Base-by-base conservation (phyloP, 2,113 vertebrate genomes). In the Eublepharis macularius region DNA sequence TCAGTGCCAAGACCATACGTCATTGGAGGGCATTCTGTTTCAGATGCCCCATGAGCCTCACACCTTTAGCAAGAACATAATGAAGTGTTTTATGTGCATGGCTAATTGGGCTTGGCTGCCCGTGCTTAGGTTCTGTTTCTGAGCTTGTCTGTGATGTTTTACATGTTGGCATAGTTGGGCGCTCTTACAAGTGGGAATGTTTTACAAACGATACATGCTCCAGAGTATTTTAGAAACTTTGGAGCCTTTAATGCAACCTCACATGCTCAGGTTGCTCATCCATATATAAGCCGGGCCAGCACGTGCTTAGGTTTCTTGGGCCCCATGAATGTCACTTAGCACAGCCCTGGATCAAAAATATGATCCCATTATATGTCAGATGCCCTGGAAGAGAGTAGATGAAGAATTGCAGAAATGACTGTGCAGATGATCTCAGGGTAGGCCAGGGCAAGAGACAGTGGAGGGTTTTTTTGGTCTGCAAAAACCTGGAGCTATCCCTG, bases 121-220 rank as follows among this genome's bases (percentile, higher is more conserved):
- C 34, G 21, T 24, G 39, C 24, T 39, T 73, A 57, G 3, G 16
- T 4, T 26, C 14, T 87, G 2, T 17, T 60, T 76, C 54, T 63
- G 39, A 57, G 14, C 49, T 54, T 45, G 68, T 72, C 47, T 74
- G 24, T 8, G 54, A 39, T 36, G 24, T 29, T 78, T 43, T 5
- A 43, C 49, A 17, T 60, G 12, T 63, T 74, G 43, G 39, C 32
- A 83, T 9, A 6, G 26, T n/a, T 32, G 36, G 81, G 70, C 43
- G 39, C 60, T 70, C 66, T 51, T 81, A 36, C 26, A 54, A 63
- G n/a, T 16, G 10, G 63, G 26, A 72, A 65, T 49, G 51, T 49
- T 88, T 87, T 78, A 78, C 34, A 72, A 75, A 83, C 16, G 81
- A 6, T 51, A 36, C 39, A 47, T 49, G 79, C 78, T 47, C 41